Base-by-base conservation (phyloP, 2,888 invertebrate genomes). In the Plebejus melissa region DNA sequence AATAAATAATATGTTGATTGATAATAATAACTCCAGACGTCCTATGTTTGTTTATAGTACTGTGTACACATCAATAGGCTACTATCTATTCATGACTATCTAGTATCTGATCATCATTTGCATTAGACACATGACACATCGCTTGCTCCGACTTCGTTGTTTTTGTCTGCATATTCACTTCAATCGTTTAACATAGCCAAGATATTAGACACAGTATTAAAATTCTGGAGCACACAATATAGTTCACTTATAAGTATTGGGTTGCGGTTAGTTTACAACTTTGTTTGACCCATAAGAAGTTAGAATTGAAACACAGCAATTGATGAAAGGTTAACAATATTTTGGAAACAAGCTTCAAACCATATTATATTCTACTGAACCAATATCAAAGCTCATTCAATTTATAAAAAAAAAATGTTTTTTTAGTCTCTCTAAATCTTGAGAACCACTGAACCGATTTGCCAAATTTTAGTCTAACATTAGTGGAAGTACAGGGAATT, bases 81-180 rank as follows among this genome's bases (percentile, higher is more conserved):
- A 28, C 65, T 32, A 32, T 65, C 65, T 13, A 32, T 32, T 65
- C 4, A 65, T 65, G 65, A 65, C 22, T 7, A 7, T 0, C 58
- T 58, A 54, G 7, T 22, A 28, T 28, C 60, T 28, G 11, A 65
- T 32, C 32, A 65, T 65, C 65, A 65, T 65, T 65, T 65, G 4
- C 65, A 32, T 32, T 65, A 60, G 60, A 32, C 65, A 65, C 32
- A 65, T 32, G 60, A 32, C 65, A 65, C 32, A 65, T 32, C 65
- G 32, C 13, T 32, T 65, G 65, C 32, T 65, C 32, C 32, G 65
- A 32, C 11, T 65, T 11, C 32, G 32, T 32, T 32, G 28, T 65
- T 65, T 32, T 32, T 65, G 7, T n/a, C 22, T 28, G 22, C 60
- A 60, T 60, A 9, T 60, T 28, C n/a, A 4, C 22, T 60, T 9